A percentile compares a stretch with the other conserved stretches of the same genome.
phyloP scores from a whole-genome alignment of 2,888 invertebrate species.

The Ectropis crepuscularia region DNA sequence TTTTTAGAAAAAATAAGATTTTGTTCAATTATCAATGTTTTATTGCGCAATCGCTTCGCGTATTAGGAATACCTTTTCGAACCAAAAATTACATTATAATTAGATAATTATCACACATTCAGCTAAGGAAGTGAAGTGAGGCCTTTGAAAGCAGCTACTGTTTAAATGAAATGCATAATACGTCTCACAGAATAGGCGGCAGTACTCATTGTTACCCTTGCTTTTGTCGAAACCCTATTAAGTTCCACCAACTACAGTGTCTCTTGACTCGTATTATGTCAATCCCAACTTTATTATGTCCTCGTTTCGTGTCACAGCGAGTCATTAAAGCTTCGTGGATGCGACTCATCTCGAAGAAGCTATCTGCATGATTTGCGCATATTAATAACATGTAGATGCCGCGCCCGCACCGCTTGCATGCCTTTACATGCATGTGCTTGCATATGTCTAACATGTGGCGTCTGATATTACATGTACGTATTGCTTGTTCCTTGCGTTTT shows the following conservation, averaged over 20 bases:
- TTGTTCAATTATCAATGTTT: no score
- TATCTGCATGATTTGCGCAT: slow-evolving; percentile 73
- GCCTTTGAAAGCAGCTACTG: slow-evolving; percentile 15
- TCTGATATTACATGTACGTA: slow-evolving; percentile 37
- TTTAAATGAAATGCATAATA: slow-evolving; percentile 19
- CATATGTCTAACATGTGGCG: slow-evolving; percentile 42
- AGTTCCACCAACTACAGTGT: slow-evolving; percentile 29
- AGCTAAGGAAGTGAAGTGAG: slow-evolving; percentile 3
- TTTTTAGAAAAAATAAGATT: no score
- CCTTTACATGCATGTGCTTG: slow-evolving; percentile 46
- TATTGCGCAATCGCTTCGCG: no score
- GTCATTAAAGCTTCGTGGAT: slow-evolving; percentile 56
- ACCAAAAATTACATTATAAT: no score
- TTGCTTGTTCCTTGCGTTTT: slow-evolving; percentile 38
- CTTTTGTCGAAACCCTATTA: slow-evolving; percentile 35
- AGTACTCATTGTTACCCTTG: slow-evolving; percentile 28
- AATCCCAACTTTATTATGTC: slow-evolving; percentile 44
- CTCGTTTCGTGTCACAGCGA: slow-evolving; percentile 49
- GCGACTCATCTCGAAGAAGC: slow-evolving; percentile 60
- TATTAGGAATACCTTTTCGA: no score
- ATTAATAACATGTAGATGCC: slow-evolving; percentile 64
- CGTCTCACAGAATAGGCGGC: slow-evolving; percentile 15
- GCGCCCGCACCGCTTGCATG: slow-evolving; percentile 45
- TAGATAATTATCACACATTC: background rate
- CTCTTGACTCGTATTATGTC: slow-evolving; percentile 41